Conservation (phyloP, 2,888 invertebrate species). For the Clivina fossor region DNA sequence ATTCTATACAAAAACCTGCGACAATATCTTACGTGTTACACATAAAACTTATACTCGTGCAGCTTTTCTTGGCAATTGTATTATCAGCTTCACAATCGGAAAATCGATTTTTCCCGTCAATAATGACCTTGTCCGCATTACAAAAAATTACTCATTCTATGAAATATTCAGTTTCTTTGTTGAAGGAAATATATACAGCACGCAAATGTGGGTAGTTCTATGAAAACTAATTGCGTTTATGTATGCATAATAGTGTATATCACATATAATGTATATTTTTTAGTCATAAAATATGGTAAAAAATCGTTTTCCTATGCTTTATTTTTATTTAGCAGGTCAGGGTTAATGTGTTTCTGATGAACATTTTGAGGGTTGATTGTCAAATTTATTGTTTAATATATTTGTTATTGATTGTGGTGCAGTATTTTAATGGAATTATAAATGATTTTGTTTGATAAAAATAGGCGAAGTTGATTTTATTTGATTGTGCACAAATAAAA, state of each 20-base stretch:
- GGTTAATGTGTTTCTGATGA: slow-evolving; percentile 29
- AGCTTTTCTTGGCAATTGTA: too few relatives aligned
- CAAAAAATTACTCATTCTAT: slow-evolving; percentile 19
- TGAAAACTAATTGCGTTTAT: slow-evolving; percentile 1
- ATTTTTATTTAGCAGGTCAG: slow-evolving; percentile 18
- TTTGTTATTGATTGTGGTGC: too few relatives aligned
- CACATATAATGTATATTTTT: too few relatives aligned
- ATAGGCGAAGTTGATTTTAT: too few relatives aligned
- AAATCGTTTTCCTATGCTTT: background rate
- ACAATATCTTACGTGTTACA: too few relatives aligned
- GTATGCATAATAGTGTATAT: slow-evolving; percentile 6
- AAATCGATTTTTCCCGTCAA: slow-evolving; percentile 16
- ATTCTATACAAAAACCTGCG: too few relatives aligned
- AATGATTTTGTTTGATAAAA: too few relatives aligned
- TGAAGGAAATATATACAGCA: background rate
- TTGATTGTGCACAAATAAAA: too few relatives aligned
- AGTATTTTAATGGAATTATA: too few relatives aligned
- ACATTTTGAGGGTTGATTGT: too few relatives aligned
- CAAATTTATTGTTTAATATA: too few relatives aligned
- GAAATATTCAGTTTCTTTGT: slow-evolving; percentile 20
- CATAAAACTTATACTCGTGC: too few relatives aligned
- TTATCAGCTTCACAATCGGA: slow-evolving; percentile 14
- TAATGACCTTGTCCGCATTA: slow-evolving; percentile 22
- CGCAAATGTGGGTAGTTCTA: background rate
- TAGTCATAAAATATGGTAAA: background rate